These are phyloP conservation scores for Tetropium fuscum DNA, from an alignment of 2,888 invertebrate species.

Conservation along the genomic window DNA sequence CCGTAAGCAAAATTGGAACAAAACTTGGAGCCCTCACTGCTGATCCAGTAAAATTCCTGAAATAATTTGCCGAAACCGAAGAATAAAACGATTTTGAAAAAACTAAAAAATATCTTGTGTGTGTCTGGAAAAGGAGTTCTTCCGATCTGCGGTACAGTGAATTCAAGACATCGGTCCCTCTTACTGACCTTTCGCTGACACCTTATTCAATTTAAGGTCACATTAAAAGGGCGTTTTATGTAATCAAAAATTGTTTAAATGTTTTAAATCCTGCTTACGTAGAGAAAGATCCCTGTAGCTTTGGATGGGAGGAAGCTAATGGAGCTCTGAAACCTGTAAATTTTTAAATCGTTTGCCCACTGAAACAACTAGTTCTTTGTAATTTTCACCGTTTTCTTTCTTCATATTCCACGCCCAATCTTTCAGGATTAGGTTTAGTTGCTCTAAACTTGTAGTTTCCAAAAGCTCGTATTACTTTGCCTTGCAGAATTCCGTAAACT, in stretches of 20 bases:
- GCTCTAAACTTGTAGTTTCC: too few species aligned
- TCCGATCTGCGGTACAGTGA: background rate
- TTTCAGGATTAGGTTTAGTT: too few species aligned
- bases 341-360: constrained; percentile 2
- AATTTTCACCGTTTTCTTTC: too few species aligned
- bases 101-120: background rate
- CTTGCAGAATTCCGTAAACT: too few species aligned
- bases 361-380: too few species aligned
- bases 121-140: constrained; percentile 1
- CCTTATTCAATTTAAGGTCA: background rate
- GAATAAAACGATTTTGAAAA: background rate
- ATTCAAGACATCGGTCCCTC: background rate
- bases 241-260: constrained; percentile 1
- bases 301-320: constrained; percentile 1
- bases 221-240: constrained; percentile 1
- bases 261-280: constrained; percentile 1
- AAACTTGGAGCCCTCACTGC: constrained; percentile 2
- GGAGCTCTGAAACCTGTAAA: constrained; percentile 1
- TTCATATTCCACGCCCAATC: too few species aligned
- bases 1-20: background rate
- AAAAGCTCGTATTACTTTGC: too few species aligned
- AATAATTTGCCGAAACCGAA: background rate
- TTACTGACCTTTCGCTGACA: background rate
- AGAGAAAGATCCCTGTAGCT: constrained; percentile 2
- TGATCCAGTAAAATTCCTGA: constrained; percentile 1